These are phyloP conservation scores for Dryomyza anilis DNA, from an alignment of 2,888 invertebrate species.

Conservation along the genomic window DNA sequence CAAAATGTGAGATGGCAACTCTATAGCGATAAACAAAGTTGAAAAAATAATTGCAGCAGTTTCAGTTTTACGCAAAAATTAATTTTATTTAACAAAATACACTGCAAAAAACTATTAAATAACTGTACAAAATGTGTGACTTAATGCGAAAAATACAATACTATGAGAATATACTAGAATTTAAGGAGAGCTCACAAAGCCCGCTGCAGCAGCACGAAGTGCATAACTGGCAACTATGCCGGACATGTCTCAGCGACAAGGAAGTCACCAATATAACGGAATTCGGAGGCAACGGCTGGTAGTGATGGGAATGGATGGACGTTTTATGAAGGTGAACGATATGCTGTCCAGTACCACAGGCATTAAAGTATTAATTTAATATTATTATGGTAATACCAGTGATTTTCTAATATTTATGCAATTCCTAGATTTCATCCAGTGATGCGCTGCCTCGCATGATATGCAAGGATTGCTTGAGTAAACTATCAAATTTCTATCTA, in stretches of 20 bases:
- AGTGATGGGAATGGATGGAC: constrained; percentile 31
- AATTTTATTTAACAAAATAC: too few species aligned
- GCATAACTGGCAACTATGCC: constrained; percentile 35
- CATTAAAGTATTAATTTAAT: constrained; percentile 7
- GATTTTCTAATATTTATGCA: neutral
- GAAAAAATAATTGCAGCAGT: too few species aligned
- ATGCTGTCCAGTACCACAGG: constrained; percentile 30
- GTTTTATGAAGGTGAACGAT: constrained; percentile 25
- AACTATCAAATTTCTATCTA: constrained; percentile 29
- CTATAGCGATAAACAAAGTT: too few species aligned
- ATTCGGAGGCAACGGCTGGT: constrained; percentile 20
- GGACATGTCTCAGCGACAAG: constrained; percentile 32
- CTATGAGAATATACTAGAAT: constrained; percentile 38
- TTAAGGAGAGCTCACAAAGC: constrained; percentile 32
- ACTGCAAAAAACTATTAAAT: too few species aligned
- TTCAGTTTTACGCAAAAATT: too few species aligned
- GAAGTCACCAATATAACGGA: constrained; percentile 1
- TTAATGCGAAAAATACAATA: constrained; percentile 37
- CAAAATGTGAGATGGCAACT: too few species aligned
- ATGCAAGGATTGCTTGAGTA: constrained; percentile 34
- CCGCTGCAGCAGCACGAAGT: constrained; percentile 28
- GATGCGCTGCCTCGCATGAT: constrained; percentile 30
- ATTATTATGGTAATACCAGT: neutral
- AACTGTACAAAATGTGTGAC: constrained; percentile 24
- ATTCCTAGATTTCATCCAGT: constrained; percentile 23